Base-by-base conservation (phyloP, 2,888 invertebrate genomes). In the Zele albiditarsus region DNA sequence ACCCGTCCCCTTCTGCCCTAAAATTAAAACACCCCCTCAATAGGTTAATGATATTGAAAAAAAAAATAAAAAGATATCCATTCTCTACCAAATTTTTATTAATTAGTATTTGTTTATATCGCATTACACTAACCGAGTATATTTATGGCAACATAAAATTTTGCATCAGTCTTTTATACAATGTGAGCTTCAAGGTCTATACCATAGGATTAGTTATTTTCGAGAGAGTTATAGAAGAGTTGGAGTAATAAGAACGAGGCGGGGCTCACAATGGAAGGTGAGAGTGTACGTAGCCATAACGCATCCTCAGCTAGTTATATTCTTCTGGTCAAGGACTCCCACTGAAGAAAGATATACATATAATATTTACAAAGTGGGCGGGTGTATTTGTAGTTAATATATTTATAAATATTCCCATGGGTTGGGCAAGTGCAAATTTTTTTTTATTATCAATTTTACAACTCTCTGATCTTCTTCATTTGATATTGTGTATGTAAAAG, bases 231-330 rank as follows among this genome's bases (percentile, higher is more conserved):
- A 46, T 46, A 46, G 6, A n/a, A 46, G n/a, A 42, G 33, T 25
- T 33, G n/a, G 31, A 63, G 58, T 69, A 75, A 67, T 53, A 77
- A 78, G 71, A 80, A 77, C 71, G 80, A 80, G 83, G 83, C 82
- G 80, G 80, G 80, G 78, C 80, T 76, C n/a, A 58, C 57, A 27
- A 27, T 63, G 76, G 77, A 77, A 82, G 83, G 83, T 83, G 82
- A 83, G 82, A 83, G 83, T 81, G 81, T 46, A 16, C 14, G n/a
- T n/a, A n/a, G 23, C 57, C 80, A 80, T 79, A 76, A 81, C 82
- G 82, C 81, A 82, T 82, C 82, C 79, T 63, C 57, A 46, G 3
- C 33, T 14, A n/a, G 20, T 76, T 74, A 77, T 74, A 79, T 84
- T 82, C 83, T 85, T 83, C 82, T 20, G 57, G 57, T 58, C 57